These are phyloP conservation scores for Micoletzkya japonica DNA, from an alignment of 2,888 invertebrate genomes.

Conservation along the genomic window DNA sequence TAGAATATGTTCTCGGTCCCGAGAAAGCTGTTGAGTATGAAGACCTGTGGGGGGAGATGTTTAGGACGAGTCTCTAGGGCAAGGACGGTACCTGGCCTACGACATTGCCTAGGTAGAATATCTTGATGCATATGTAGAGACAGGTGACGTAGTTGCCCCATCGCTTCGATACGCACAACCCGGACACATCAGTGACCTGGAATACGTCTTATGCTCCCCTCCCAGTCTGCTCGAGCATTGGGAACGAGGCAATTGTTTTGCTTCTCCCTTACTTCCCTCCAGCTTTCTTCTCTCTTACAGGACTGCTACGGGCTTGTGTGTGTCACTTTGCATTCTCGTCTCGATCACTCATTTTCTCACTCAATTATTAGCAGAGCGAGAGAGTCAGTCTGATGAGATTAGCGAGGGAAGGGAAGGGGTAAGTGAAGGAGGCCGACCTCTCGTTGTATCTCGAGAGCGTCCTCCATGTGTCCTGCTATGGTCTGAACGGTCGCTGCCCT, in stretches of 20 bases:
- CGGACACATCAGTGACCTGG: constrained; percentile 62
- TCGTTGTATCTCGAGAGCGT: constrained; percentile 63
- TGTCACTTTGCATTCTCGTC: constrained; percentile 12
- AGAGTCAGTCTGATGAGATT: too few species aligned
- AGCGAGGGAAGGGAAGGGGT: background rate
- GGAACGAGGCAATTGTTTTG: background rate
- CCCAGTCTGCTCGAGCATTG: background rate
- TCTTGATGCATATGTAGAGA: constrained; percentile 64
- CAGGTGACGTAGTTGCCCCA: constrained; percentile 65
- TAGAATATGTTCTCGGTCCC: constrained; percentile 65
- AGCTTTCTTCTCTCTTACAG: background rate
- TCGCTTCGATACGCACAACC: constrained; percentile 63
- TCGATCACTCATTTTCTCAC: constrained; percentile 14
- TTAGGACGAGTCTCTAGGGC: background rate
- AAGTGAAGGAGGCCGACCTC: constrained; percentile 46
- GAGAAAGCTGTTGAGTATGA: constrained; percentile 64
- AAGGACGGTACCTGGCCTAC: constrained; percentile 48
- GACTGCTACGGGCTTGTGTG: constrained; percentile 3
- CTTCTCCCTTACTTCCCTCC: background rate
- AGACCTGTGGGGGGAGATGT: constrained; percentile 52
- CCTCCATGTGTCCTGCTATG: constrained; percentile 65
- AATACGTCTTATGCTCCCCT: constrained; percentile 17
- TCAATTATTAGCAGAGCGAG: constrained; percentile 1
- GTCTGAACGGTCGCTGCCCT: constrained; percentile 64
- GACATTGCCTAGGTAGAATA: constrained; percentile 64